Percentiles rank a stretch among this genome's conserved stretches.
phyloP scores from a whole-genome alignment of 1,140 invertebrate genomes.

The Pogonomyrmex californicus region DNA sequence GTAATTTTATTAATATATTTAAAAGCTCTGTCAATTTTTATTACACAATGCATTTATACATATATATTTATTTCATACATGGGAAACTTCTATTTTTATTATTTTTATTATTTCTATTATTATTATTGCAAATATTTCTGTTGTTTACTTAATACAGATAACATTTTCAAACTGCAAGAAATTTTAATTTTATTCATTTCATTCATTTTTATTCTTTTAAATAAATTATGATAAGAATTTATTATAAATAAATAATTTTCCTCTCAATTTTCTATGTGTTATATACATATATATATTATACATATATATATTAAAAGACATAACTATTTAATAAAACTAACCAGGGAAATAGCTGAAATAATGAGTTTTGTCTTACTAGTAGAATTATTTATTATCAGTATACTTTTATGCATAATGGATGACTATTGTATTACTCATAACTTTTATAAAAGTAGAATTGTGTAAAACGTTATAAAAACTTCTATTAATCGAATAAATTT shows the following conservation, averaged over 20 bases:
- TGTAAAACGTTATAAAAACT: background rate
- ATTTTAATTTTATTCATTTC: background rate
- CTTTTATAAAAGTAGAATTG: background rate
- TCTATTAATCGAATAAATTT: background rate
- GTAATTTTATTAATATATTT: background rate
- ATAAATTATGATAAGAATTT: no score
- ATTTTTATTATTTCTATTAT: conserved; percentile 9
- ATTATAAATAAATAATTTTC: no score
- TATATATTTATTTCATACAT: background rate
- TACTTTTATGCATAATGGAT: conserved; percentile 63
- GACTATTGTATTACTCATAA: background rate
- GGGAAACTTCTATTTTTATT: no score
- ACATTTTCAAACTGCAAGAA: background rate
- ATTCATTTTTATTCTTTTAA: no score
- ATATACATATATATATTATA: background rate
- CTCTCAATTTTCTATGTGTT: no score
- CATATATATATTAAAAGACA: conserved; percentile 30
- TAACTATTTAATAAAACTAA: conserved; percentile 11
- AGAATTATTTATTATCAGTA: conserved; percentile 52
- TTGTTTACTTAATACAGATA: background rate
- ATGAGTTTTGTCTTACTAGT: conserved; percentile 33
- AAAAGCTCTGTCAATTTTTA: background rate
- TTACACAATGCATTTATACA: background rate
- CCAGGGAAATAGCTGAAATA: conserved; percentile 28
- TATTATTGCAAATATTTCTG: background rate